Conservation (phyloP, 2,113 vertebrate species). For the Thunnus thynnus region DNA sequence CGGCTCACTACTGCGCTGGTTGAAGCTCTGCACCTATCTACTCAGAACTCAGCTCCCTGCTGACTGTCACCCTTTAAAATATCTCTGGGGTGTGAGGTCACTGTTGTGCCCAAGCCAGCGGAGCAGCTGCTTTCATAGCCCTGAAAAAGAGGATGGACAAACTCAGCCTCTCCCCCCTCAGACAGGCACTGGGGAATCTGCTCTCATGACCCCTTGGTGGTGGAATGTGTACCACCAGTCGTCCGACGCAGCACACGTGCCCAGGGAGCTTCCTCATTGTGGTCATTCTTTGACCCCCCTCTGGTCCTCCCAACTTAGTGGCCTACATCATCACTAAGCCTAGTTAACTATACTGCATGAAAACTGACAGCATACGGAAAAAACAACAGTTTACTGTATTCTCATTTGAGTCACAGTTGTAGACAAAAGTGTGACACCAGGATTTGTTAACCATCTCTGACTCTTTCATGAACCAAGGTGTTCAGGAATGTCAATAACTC, state of each 20-base stretch:
- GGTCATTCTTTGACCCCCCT: constrained; percentile 44
- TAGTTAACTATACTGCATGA: constrained; percentile 8
- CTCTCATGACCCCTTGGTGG: constrained; percentile 64
- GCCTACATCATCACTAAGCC: constrained; percentile 36
- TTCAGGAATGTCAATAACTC: constrained; percentile 49
- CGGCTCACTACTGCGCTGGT: constrained; percentile 80
- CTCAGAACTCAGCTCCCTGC: constrained; percentile 85
- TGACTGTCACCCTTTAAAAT: constrained; percentile 93
- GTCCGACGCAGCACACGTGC: constrained; percentile 56
- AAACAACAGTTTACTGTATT: constrained; percentile 4
- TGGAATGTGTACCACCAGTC: constrained; percentile 67
- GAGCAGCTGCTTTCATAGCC: constrained; percentile 86
- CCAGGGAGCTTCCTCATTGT: constrained; percentile 68
- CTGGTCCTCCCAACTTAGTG: constrained; percentile 38
- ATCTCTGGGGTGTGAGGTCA: constrained; percentile 88
- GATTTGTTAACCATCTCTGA: constrained; percentile 35
- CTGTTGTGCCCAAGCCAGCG: constrained; percentile 88
- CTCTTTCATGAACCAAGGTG: constrained; percentile 31
- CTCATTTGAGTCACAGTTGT: background rate
- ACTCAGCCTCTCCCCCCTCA: constrained; percentile 60
- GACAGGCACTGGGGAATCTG: constrained; percentile 74
- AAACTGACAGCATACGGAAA: constrained; percentile 23
- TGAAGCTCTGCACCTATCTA: constrained; percentile 66
- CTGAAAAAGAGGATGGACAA: constrained; percentile 70
- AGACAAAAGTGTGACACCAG: background rate